Percentiles rank a stretch among this genome's conserved stretches.
These are phyloP conservation scores for Emydocephalus ijimae DNA, from an alignment of 2,113 vertebrate species.

Conservation along the genomic window DNA sequence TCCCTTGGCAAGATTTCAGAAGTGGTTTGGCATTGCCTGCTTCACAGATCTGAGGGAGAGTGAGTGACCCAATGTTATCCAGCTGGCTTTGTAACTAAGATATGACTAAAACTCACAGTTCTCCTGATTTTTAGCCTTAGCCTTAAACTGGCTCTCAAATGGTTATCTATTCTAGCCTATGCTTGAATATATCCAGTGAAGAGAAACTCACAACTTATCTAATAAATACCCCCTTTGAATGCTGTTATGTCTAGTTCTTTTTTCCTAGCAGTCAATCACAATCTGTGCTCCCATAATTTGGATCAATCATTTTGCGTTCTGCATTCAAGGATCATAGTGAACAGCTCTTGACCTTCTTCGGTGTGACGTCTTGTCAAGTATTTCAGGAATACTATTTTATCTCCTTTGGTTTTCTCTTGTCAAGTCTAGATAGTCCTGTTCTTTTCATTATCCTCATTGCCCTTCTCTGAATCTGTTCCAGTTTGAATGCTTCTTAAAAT, in stretches of 20 bases:
- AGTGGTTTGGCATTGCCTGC: not conserved
- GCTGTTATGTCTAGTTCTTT: not conserved
- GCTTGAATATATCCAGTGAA: not conserved
- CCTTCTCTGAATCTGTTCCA: not conserved
- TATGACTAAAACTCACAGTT: not conserved
- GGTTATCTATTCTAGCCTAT: not conserved
- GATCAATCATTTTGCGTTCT: not conserved
- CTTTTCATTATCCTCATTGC: not conserved
- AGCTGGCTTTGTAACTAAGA: not conserved
- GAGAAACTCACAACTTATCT: not conserved
- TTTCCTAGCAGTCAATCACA: not conserved
- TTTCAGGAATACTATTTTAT: not conserved
- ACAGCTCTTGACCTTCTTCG: not conserved
- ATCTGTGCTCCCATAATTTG: not conserved
- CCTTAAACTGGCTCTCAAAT: not conserved
- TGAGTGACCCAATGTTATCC: not conserved
- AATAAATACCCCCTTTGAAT: not conserved
- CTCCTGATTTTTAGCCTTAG: not conserved
- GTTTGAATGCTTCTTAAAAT: not conserved
- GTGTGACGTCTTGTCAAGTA: not conserved
- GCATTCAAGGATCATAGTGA: not conserved
- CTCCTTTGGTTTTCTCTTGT: not conserved
- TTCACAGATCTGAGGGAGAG: not conserved
- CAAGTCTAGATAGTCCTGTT: not conserved
- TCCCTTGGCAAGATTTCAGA: not conserved